Percentiles rank a stretch among this genome's conserved stretches.
phyloP scores from a whole-genome alignment of 2,797 vertebrate species.

The Silurus aristotelis region DNA sequence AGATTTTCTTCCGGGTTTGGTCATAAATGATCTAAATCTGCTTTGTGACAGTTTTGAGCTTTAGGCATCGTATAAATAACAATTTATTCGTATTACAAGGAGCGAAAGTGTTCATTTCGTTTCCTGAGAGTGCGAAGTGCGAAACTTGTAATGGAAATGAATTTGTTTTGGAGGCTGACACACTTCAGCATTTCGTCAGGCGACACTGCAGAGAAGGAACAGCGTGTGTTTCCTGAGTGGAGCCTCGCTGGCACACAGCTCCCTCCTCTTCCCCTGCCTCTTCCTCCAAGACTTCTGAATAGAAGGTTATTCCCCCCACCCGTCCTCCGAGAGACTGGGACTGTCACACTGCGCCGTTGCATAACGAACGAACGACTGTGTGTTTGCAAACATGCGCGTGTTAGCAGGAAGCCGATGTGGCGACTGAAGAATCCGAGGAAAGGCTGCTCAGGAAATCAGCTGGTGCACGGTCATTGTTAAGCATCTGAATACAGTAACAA shows the following conservation, averaged over 20 bases:
- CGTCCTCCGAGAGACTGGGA: slow-evolving; percentile 11
- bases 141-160: neutral
- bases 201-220: slow-evolving; percentile 21
- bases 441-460: slow-evolving; percentile 57
- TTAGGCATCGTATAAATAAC: neutral
- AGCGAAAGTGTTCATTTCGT: neutral
- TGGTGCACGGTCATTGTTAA: slow-evolving; percentile 44
- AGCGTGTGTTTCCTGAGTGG: slow-evolving; percentile 38
- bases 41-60: neutral
- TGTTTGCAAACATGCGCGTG: slow-evolving; percentile 17
- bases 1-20: neutral
- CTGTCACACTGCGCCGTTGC: slow-evolving; percentile 5
- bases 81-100: neutral
- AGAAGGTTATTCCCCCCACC: slow-evolving; percentile 21
- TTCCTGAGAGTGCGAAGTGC: neutral
- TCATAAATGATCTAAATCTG: neutral
- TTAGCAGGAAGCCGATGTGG: slow-evolving; percentile 23
- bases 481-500: slow-evolving; percentile 41
- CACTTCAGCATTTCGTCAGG: neutral
- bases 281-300: slow-evolving; percentile 27
- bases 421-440: slow-evolving; percentile 53
- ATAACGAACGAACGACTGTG: slow-evolving; percentile 8
- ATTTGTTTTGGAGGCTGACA: neutral
- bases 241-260: neutral
- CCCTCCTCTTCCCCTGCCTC: slow-evolving; percentile 13